phyloP scores from a whole-genome alignment of 2,888 invertebrate species.

The Cantharis lateralis region DNA sequence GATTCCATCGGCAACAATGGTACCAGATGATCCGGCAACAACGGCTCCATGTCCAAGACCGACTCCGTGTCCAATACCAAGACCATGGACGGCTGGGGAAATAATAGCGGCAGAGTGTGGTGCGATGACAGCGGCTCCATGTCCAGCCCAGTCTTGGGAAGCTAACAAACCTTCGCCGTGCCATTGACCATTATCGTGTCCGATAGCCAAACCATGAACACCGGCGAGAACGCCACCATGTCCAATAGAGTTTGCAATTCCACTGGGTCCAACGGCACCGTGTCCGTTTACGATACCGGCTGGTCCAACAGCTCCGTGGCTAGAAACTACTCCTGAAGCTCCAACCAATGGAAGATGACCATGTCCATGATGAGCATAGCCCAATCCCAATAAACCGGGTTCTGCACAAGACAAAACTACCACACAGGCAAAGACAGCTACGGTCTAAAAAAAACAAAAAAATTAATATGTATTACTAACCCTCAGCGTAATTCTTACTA shows the following conservation, averaged over 20 bases:
- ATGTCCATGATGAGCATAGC: not conserved
- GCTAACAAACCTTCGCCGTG: not conserved
- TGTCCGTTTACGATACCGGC: conserved; percentile 22
- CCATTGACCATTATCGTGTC: conserved; percentile 2
- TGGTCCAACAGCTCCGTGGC: conserved; percentile 21
- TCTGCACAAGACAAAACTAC: conserved; percentile 7
- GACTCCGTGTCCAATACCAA: conserved; percentile 23
- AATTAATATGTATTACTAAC: not conserved
- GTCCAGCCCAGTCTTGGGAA: conserved; percentile 8
- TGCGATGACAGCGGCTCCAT: not conserved
- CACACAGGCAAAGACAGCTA: conserved; percentile 13
- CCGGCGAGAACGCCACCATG: not conserved
- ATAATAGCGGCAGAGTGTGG: not conserved
- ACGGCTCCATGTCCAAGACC: conserved; percentile 36
- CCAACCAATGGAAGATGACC: conserved; percentile 10
- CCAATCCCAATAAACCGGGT: conserved; percentile 13
- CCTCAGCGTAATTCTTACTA: conserved; percentile 3
- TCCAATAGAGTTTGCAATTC: not conserved
- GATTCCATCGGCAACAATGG: not conserved
- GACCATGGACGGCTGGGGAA: not conserved
- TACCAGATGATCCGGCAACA: not conserved
- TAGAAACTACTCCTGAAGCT: conserved; percentile 22
- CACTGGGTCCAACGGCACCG: conserved; percentile 22
- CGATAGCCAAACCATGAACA: not conserved
- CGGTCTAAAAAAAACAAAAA: conserved; percentile 1